Base-by-base conservation (phyloP, 2,888 invertebrate species). In the Xestia c-nigrum region DNA sequence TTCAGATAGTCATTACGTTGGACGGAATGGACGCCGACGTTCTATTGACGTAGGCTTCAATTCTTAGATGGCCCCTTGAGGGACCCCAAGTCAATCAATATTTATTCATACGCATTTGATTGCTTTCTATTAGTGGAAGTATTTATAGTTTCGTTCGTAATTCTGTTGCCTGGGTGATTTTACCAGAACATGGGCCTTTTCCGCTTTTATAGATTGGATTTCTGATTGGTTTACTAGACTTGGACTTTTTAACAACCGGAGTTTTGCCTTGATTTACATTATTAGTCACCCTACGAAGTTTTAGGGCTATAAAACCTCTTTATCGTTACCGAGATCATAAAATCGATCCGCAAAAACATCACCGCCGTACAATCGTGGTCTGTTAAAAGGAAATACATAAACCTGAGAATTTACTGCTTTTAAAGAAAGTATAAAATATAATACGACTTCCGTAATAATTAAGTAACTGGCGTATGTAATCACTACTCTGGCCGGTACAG, bases 391-490 rank as follows among this genome's bases (percentile, higher is more conserved):
- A 80, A 61, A 80, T 47, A 55, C 52, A 72, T 74, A 72, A 70
- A 79, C 73, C 52, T 61, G 31, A 47, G 16, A 85, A 72, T 85
- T 83, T 59, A 85, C 50, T 66, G 43, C 12, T 69, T 69, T 73
- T 65, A 70, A 83, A 80, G 76, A 86, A 78, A 88, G 76, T 73
- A 57, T 52, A 16, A 64, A 64, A 59, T 52, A 68, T 57, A 61
- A 64, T 69, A 65, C 40, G 55, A 59, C 83, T 81, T 83, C 79
- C 80, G 78, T 87, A 72, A 72, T 74, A 76, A 85, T 88, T 83
- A 78, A 81, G 65, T 74, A 82, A 83, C 74, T 85, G 64, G 61
- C 66, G 87, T 80, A 68, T 86, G 82, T 78, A 88, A 88, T 80
- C 72, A 43, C 66, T 64, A 74, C 72, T 81, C 74, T 85, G 61